These are phyloP conservation scores for Gasteruption jaculator DNA, from an alignment of 2,888 invertebrate species.

Conservation along the genomic window DNA sequence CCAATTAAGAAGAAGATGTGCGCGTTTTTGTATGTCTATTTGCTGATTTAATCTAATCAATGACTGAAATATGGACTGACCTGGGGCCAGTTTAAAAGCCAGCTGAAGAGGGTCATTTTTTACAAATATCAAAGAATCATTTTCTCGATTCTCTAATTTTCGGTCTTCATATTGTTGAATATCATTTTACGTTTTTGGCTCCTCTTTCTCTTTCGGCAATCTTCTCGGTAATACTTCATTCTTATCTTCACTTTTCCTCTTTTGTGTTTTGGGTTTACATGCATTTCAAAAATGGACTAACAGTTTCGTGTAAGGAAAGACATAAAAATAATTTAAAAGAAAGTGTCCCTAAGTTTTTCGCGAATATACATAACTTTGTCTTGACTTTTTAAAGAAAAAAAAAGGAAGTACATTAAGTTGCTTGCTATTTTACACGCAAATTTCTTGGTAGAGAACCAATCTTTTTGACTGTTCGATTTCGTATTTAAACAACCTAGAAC, in stretches of 20 bases:
- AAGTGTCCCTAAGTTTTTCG: too few relatives aligned
- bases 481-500: too few relatives aligned
- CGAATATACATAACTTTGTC: too few relatives aligned
- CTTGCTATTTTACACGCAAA: conserved; percentile 34
- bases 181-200: conserved; percentile 18
- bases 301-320: too few relatives aligned
- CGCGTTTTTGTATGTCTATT: too few relatives aligned
- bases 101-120: conserved; percentile 23
- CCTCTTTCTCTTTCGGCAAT: conserved; percentile 25
- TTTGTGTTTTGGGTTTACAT: too few relatives aligned
- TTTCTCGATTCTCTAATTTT: conserved; percentile 19
- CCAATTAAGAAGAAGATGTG: too few relatives aligned
- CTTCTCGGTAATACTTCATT: conserved; percentile 19
- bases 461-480: too few relatives aligned
- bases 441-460: conserved; percentile 39
- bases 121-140: conserved; percentile 17
- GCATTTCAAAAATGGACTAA: too few relatives aligned
- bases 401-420: conserved; percentile 1
- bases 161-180: conserved; percentile 25
- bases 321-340: not conserved
- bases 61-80: too few relatives aligned
- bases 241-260: not conserved
- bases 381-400: too few relatives aligned
- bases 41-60: too few relatives aligned
- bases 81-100: conserved; percentile 39